Conservation (phyloP, 2,888 invertebrate species). For the Yponomeuta cagnagella region DNA sequence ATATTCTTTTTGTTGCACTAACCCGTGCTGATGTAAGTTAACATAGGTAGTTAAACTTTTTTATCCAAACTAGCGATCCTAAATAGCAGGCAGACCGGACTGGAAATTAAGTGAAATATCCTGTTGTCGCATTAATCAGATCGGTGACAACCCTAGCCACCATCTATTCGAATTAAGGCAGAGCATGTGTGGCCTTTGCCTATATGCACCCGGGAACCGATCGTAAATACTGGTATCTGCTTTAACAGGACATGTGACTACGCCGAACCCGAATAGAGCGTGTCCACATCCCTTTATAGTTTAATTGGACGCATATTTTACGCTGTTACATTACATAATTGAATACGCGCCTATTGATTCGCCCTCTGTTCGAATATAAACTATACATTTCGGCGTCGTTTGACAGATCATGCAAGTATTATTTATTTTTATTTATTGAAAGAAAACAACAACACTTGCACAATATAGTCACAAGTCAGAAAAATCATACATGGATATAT, state of each 20-base stretch:
- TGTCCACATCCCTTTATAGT: slow-evolving; percentile 48
- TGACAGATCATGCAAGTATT: too few relatives aligned
- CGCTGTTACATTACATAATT: slow-evolving; percentile 16
- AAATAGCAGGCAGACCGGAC: neutral
- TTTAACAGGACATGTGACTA: slow-evolving; percentile 55
- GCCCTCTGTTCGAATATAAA: neutral
- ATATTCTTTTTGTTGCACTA: too few relatives aligned
- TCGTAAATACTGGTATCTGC: slow-evolving; percentile 69
- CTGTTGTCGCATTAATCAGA: neutral
- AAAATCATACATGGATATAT: too few relatives aligned
- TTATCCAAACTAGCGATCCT: too few relatives aligned
- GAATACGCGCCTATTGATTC: slow-evolving; percentile 12
- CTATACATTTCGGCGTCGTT: too few relatives aligned
- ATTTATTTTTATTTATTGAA: too few relatives aligned
- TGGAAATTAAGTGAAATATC: neutral
- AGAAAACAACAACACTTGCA: too few relatives aligned
- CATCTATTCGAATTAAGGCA: slow-evolving; percentile 72
- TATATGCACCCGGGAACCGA: slow-evolving; percentile 50
- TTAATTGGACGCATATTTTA: slow-evolving; percentile 30
- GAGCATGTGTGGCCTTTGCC: slow-evolving; percentile 72
- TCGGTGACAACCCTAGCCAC: slow-evolving; percentile 48
- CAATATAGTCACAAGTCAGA: too few relatives aligned
- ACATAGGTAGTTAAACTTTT: too few relatives aligned
- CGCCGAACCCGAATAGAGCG: slow-evolving; percentile 37
- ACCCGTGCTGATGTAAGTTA: too few relatives aligned